Percentiles rank a stretch among this genome's conserved stretches.
phyloP scores from a whole-genome alignment of 2,797 vertebrate genomes.

The Mus caroli region DNA sequence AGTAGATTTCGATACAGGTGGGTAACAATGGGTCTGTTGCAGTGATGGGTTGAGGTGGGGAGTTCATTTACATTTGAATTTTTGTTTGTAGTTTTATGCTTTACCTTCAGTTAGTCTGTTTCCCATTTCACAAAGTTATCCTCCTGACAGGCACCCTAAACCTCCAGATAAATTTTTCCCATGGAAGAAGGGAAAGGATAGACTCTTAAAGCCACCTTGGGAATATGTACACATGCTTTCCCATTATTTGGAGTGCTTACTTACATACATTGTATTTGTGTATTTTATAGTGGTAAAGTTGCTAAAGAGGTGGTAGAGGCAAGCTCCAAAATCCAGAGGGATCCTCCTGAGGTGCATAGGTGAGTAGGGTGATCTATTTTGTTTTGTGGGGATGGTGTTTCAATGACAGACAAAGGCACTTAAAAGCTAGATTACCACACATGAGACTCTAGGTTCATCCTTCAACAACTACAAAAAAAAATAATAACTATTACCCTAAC shows the following conservation, averaged over 20 bases:
- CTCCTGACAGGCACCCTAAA: background rate
- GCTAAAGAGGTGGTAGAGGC: constrained; percentile 99
- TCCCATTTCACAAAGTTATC: background rate
- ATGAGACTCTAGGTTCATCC: background rate
- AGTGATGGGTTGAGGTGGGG: background rate
- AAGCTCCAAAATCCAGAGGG: constrained; percentile 98
- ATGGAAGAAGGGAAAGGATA: background rate
- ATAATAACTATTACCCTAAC: background rate
- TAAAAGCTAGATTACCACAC: background rate
- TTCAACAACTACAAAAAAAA: background rate
- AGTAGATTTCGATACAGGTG: constrained; percentile 99
- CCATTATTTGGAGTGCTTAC: background rate
- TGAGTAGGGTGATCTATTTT: constrained; percentile 78
- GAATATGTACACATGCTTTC: fast-evolving
- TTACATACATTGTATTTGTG: constrained; percentile 30
- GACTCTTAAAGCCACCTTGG: background rate
- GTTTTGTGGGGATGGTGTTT: background rate
- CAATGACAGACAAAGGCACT: background rate
- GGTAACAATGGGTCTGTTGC: constrained; percentile 69
- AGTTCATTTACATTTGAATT: background rate
- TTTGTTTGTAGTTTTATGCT: background rate
- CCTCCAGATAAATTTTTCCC: background rate
- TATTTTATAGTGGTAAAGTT: constrained; percentile 94
- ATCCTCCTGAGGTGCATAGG: constrained; percentile 96
- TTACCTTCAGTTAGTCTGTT: background rate